These are phyloP conservation scores for Prunella strophiata DNA, from an alignment of 2,797 vertebrate genomes.

Conservation along the genomic window DNA sequence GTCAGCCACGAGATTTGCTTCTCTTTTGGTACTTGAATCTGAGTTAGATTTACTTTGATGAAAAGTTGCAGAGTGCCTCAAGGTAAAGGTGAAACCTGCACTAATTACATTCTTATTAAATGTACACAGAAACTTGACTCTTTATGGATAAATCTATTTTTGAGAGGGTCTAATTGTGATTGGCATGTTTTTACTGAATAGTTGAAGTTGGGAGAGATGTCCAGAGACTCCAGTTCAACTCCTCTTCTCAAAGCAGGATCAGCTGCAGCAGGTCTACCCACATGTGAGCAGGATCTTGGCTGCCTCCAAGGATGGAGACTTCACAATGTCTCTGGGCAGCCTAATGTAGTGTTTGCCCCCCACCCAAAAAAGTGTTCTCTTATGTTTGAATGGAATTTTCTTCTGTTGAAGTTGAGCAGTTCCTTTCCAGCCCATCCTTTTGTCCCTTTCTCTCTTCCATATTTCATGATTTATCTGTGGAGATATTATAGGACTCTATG, in stretches of 20 bases:
- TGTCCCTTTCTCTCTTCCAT: neutral
- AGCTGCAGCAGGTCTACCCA: neutral
- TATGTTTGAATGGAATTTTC: neutral
- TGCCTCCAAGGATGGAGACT: neutral
- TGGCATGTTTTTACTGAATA: neutral
- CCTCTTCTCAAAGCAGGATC: neutral
- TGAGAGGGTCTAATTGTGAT: neutral
- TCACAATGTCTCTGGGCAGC: neutral
- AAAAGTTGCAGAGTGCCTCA: neutral
- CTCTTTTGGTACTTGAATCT: neutral
- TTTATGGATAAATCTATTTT: constrained; percentile 17
- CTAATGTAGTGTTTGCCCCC: neutral
- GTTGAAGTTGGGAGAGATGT: neutral
- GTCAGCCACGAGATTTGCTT: neutral
- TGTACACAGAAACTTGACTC: neutral
- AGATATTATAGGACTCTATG: neutral
- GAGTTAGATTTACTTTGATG: constrained; percentile 30
- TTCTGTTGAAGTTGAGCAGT: neutral
- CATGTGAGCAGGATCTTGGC: neutral
- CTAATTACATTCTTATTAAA: constrained; percentile 32
- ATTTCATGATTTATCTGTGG: neutral
- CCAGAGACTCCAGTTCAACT: neutral
- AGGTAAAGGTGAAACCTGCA: constrained; percentile 12
- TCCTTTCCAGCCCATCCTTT: neutral
- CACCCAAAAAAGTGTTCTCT: neutral